Evolutionary conservation across 2,888 invertebrate genomes (phyloP).

Genomic region (Epsilonema sp.): DNA sequence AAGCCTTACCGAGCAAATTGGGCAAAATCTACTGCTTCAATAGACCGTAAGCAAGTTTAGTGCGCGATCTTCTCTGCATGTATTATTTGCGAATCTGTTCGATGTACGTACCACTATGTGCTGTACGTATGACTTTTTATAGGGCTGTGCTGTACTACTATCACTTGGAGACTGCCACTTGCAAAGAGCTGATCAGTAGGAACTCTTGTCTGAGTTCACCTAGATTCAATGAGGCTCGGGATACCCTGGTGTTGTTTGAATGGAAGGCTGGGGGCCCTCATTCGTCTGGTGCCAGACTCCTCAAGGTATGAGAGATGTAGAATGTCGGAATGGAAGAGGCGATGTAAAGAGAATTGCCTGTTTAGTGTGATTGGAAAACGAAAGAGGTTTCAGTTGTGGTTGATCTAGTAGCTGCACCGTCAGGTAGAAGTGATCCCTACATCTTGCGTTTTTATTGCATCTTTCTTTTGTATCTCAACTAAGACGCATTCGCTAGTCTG

Average conservation of each 20-base stretch:
- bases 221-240: conserved; percentile 16
- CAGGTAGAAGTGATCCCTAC: not conserved
- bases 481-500: no score
- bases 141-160: conserved; percentile 19
- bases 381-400: not conserved
- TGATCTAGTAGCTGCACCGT: not conserved
- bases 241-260: conserved; percentile 12
- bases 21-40: conserved; percentile 23
- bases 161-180: conserved; percentile 13
- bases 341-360: no score
- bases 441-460: no score
- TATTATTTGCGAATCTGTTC: no score
- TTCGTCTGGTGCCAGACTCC: conserved; percentile 12
- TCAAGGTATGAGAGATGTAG: no score
- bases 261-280: conserved; percentile 21
- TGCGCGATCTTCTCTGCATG: no score
- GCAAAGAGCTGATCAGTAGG: conserved; percentile 12
- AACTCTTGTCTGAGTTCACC: conserved; percentile 12
- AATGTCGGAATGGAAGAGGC: no score
- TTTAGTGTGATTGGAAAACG: conserved; percentile 3
- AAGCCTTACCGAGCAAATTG: conserved; percentile 16
- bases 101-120: no score
- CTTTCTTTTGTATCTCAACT: no score
- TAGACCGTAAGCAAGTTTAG: conserved; percentile 10
- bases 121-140: conserved; percentile 3